Percentiles rank a stretch among this genome's conserved stretches.
phyloP scores from a whole-genome alignment of 2,888 invertebrate species.

The Eudasyphora cyanicolor region DNA sequence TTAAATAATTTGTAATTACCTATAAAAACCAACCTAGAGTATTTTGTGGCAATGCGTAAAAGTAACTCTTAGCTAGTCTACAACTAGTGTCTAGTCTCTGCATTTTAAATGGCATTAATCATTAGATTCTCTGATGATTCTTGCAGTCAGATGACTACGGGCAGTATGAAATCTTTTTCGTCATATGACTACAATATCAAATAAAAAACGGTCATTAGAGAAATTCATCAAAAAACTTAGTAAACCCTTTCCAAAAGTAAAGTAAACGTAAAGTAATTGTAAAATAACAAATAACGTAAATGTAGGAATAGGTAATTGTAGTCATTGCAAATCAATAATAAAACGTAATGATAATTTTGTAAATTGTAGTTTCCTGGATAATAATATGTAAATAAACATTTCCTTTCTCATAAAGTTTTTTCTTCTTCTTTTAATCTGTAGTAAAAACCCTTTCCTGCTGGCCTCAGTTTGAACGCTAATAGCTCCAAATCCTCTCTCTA shows the following conservation, averaged over 20 bases:
- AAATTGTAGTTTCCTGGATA: neutral
- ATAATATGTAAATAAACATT: too few relatives aligned
- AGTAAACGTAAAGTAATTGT: neutral
- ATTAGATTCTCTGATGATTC: slow-evolving; percentile 64
- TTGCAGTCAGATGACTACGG: slow-evolving; percentile 65
- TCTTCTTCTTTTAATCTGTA: neutral
- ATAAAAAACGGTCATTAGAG: slow-evolving; percentile 32
- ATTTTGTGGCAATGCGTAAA: too few relatives aligned
- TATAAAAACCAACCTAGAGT: neutral
- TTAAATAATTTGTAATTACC: too few relatives aligned
- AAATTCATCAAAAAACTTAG: slow-evolving; percentile 31
- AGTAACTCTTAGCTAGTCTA: neutral
- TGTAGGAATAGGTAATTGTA: slow-evolving; percentile 10
- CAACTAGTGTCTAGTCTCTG: slow-evolving; percentile 28
- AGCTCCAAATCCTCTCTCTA: neutral
- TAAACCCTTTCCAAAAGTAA: neutral
- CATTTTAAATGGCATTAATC: slow-evolving; percentile 52
- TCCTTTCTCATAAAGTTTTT: neutral
- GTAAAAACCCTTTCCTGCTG: slow-evolving; percentile 12
- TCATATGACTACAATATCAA: slow-evolving; percentile 63
- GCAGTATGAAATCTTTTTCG: slow-evolving; percentile 66
- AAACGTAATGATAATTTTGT: neutral
- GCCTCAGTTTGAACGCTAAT: neutral
- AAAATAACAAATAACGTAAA: neutral
- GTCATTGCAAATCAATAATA: neutral